These are phyloP conservation scores for Nothobranchius furzeri DNA, from an alignment of 2,113 vertebrate genomes.

Conservation along the genomic window DNA sequence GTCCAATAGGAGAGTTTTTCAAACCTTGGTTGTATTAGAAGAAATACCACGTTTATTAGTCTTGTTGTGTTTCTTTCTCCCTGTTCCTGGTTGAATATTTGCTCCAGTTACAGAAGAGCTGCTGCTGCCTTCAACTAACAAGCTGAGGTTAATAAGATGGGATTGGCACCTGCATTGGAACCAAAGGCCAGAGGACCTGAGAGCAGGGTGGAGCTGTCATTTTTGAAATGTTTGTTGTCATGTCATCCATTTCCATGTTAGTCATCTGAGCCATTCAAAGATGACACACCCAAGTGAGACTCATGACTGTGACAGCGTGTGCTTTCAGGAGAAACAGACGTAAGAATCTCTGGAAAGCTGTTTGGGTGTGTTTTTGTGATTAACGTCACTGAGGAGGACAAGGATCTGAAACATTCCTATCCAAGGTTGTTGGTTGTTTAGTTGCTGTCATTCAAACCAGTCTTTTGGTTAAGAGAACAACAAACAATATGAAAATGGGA, in stretches of 20 bases:
- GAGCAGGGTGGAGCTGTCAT: conserved; percentile 48
- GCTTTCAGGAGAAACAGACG: no score
- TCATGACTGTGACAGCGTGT: background rate
- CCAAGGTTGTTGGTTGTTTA: no score
- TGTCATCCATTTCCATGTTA: conserved; percentile 8
- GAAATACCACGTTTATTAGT: background rate
- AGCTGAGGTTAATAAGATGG: background rate
- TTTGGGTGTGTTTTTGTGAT: no score
- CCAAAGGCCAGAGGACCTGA: conserved; percentile 24
- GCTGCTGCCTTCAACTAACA: background rate
- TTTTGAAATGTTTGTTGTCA: conserved; percentile 51
- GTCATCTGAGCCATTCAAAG: conserved; percentile 24
- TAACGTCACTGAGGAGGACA: no score
- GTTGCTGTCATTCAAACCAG: no score
- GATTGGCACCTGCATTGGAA: conserved; percentile 27
- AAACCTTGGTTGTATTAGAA: no score
- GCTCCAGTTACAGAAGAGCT: background rate
- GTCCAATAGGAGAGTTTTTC: no score
- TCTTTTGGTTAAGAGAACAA: no score
- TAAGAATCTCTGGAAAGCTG: no score
- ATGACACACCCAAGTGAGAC: conserved; percentile 33
- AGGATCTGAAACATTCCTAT: no score
- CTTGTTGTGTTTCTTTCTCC: background rate
- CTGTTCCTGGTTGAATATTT: background rate
- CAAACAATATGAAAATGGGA: no score